Conservation (phyloP, 2,888 invertebrate species). For the Osmoderma eremita region DNA sequence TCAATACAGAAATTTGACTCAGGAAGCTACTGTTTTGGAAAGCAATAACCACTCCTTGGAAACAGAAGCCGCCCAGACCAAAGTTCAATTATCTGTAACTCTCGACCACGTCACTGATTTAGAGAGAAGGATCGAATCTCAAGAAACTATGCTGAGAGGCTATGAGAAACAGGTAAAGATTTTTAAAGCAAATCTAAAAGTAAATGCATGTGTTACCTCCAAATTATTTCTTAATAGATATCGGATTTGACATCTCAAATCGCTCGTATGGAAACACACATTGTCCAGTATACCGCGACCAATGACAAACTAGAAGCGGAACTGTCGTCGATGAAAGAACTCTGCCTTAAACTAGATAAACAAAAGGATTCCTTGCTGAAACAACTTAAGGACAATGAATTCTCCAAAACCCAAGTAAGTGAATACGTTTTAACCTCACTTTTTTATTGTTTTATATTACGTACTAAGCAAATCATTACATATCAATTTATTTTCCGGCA, state of each 20-base stretch:
- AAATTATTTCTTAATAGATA: conserved; percentile 58
- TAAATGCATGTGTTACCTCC: neutral
- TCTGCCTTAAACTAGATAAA: conserved; percentile 73
- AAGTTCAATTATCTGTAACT: conserved; percentile 67
- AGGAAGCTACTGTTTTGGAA: conserved; percentile 81
- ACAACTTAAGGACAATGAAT: conserved; percentile 67
- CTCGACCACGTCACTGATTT: conserved; percentile 71
- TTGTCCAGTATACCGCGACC: conserved; percentile 69
- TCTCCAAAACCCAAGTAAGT: conserved; percentile 61
- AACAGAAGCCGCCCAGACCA: conserved; percentile 78
- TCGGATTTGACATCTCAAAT: conserved; percentile 63
- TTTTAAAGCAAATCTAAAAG: neutral
- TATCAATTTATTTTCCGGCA: neutral
- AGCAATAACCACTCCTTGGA: conserved; percentile 83
- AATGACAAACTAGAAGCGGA: conserved; percentile 72
- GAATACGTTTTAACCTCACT: neutral
- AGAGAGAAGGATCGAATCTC: conserved; percentile 71
- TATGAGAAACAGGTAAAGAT: conserved; percentile 68
- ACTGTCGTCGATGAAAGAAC: conserved; percentile 68
- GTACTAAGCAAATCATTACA: neutral
- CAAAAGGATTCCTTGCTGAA: conserved; percentile 72
- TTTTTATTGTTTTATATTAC: neutral
- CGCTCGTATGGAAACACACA: conserved; percentile 73
- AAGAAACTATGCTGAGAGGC: conserved; percentile 66
- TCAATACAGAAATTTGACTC: conserved; percentile 79